Conservation (phyloP, 1,140 invertebrate species). For the Drosophila varians region DNA sequence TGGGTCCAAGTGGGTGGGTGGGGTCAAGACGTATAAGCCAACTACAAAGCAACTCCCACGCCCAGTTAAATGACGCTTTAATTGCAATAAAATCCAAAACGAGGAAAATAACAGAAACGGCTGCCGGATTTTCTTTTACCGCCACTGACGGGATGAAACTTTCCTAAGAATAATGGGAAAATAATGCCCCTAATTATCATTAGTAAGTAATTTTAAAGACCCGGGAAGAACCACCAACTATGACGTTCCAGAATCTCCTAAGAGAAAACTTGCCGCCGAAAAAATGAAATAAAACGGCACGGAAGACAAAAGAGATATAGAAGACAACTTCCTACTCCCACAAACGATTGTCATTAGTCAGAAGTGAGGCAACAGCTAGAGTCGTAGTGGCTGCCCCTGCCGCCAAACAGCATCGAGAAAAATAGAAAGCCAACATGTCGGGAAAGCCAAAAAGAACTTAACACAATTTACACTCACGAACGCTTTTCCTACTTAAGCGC, state of each 20-base stretch:
- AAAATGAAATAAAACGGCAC: slow-evolving; percentile 25
- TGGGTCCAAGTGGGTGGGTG: slow-evolving; percentile 8
- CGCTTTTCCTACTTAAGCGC: slow-evolving; percentile 73
- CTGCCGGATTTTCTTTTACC: not conserved
- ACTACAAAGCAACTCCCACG: slow-evolving; percentile 52
- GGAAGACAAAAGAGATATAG: slow-evolving; percentile 16
- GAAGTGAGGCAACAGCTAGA: slow-evolving; percentile 44
- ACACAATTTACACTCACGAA: slow-evolving; percentile 79
- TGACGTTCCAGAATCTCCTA: slow-evolving; percentile 62
- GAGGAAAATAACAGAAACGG: no score
- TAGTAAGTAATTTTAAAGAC: slow-evolving; percentile 64
- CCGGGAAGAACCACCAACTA: slow-evolving; percentile 18
- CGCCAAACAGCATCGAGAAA: slow-evolving; percentile 20
- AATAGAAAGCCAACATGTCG: slow-evolving; percentile 63
- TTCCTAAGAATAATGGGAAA: slow-evolving; percentile 75
- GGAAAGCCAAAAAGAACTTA: slow-evolving; percentile 80
- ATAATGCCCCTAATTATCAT: slow-evolving; percentile 79
- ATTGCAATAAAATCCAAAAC: slow-evolving; percentile 62
- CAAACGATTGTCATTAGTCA: slow-evolving; percentile 69
- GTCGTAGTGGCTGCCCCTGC: no score
- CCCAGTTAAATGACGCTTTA: slow-evolving; percentile 74
- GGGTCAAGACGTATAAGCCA: slow-evolving; percentile 9
- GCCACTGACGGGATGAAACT: slow-evolving; percentile 24
- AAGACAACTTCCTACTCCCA: slow-evolving; percentile 39
- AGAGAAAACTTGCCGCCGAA: slow-evolving; percentile 59